Conservation (phyloP, 2,113 vertebrate genomes). For the Podarcis raffonei region DNA sequence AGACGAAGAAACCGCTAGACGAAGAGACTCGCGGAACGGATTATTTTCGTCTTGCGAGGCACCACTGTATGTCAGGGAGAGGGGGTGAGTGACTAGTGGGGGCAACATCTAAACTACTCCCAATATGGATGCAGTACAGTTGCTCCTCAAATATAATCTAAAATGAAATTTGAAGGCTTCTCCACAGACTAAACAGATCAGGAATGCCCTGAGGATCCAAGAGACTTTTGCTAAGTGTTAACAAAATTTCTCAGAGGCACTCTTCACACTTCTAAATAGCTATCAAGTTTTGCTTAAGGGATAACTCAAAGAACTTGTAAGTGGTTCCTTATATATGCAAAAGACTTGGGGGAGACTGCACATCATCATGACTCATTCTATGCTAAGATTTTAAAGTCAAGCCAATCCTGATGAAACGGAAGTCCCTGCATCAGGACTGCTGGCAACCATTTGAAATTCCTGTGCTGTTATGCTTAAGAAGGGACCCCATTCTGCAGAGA, state of each 20-base stretch:
- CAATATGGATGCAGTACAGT: background rate
- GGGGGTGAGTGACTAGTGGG: no score
- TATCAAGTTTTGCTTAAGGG: background rate
- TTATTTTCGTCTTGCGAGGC: no score
- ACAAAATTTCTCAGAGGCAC: background rate
- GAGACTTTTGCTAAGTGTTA: background rate
- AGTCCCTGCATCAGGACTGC: background rate
- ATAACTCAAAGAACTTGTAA: background rate
- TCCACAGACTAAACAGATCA: background rate
- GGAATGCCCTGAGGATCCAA: background rate
- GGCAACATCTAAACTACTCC: background rate
- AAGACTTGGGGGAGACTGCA: background rate
- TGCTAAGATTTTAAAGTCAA: background rate
- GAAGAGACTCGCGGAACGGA: no score
- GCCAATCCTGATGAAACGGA: background rate
- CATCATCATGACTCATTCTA: background rate
- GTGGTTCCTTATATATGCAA: background rate
- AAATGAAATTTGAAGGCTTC: background rate
- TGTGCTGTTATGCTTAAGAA: background rate
- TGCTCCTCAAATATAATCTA: background rate
- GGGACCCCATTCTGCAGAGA: slow-evolving; percentile 2
- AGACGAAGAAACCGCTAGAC: no score
- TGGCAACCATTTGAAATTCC: background rate
- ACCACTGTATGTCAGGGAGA: no score
- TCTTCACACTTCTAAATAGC: background rate